phyloP scores from a whole-genome alignment of 2,797 vertebrate genomes.

The Enteromius thamalakanensis region DNA sequence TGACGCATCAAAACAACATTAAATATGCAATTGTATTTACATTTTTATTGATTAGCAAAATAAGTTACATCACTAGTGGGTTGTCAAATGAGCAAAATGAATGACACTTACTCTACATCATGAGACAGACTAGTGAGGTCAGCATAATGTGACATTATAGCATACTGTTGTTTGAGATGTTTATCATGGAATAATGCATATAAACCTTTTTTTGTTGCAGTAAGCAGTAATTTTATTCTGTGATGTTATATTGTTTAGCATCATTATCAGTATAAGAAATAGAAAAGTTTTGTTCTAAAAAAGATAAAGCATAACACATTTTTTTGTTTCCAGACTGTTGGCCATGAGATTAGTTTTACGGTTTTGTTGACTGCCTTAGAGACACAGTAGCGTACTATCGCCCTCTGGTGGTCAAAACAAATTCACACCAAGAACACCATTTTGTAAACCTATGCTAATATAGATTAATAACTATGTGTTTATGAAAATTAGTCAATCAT shows the following conservation, averaged over 20 bases:
- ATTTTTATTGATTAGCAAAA: background rate
- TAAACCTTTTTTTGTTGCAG: background rate
- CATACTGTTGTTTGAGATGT: background rate
- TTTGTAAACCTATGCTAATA: background rate
- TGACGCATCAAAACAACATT: background rate
- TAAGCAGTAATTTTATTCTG: background rate
- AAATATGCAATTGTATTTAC: background rate
- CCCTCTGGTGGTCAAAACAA: slow-evolving; percentile 40
- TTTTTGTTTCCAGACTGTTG: background rate
- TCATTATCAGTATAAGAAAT: background rate
- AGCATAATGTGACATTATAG: background rate
- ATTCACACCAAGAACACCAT: background rate
- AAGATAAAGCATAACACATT: background rate
- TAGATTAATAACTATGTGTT: background rate
- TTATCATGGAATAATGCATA: background rate
- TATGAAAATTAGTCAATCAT: background rate
- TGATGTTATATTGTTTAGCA: background rate
- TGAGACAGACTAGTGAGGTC: background rate
- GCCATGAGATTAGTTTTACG: background rate
- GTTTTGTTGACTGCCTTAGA: background rate
- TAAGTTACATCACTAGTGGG: background rate
- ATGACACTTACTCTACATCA: background rate
- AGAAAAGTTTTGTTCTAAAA: background rate
- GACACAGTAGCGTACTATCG: background rate
- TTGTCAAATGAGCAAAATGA: background rate